These are phyloP conservation scores for Semicossyphus pulcher DNA, from an alignment of 2,113 vertebrate genomes.

Conservation along the genomic window DNA sequence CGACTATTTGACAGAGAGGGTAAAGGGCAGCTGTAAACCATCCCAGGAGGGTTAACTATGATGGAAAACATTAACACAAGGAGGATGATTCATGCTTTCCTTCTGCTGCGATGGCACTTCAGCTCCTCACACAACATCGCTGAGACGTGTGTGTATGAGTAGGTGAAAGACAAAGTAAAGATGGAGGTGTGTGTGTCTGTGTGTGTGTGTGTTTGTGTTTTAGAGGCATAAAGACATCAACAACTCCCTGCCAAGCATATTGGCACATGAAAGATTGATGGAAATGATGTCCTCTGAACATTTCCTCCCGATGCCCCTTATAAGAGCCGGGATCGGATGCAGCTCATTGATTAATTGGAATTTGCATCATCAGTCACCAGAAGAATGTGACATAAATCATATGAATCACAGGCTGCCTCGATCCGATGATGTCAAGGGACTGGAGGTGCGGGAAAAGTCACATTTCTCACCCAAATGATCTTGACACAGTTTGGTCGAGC, in stretches of 20 bases:
- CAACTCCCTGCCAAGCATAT: conserved; percentile 58
- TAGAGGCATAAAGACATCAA: conserved; percentile 59
- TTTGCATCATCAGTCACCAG: conserved; percentile 63
- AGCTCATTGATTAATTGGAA: conserved; percentile 69
- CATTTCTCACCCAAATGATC: conserved; percentile 44
- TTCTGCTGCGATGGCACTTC: conserved; percentile 38
- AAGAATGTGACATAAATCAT: conserved; percentile 59
- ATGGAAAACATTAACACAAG: conserved; percentile 69
- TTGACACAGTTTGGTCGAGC: conserved; percentile 8
- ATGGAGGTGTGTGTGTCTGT: not conserved
- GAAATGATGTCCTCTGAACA: conserved; percentile 61
- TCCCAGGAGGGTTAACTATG: conserved; percentile 58
- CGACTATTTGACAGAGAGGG: conserved; percentile 66
- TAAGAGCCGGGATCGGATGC: conserved; percentile 31
- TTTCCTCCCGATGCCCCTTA: conserved; percentile 45
- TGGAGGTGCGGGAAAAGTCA: conserved; percentile 19
- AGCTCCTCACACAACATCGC: conserved; percentile 24
- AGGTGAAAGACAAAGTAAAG: conserved; percentile 34
- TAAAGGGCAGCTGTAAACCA: conserved; percentile 69
- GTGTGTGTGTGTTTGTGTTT: conserved; percentile 19
- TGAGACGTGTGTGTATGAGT: not conserved
- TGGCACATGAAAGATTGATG: conserved; percentile 71
- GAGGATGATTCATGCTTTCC: conserved; percentile 62
- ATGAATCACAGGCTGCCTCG: conserved; percentile 31
- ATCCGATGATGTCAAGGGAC: conserved; percentile 43